Conservation (phyloP, 1,140 invertebrate species). For the Ostrea denselamellosa region DNA sequence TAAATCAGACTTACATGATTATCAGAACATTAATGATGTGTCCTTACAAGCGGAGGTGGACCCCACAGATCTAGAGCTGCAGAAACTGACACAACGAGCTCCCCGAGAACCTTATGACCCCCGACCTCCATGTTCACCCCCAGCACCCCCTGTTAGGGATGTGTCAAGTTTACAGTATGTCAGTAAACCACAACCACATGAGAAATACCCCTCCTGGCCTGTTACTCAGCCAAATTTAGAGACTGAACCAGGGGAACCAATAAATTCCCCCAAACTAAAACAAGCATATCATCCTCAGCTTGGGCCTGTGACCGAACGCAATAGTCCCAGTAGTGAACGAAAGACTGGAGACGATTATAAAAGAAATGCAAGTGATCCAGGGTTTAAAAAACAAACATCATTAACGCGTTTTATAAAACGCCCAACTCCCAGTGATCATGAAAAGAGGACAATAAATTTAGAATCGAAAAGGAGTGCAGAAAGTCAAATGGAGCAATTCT, state of each 20-base stretch:
- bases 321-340: conserved; percentile 65
- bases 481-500: conserved; percentile 69
- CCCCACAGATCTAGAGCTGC: conserved; percentile 42
- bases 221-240: conserved; percentile 70
- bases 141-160: conserved; percentile 83
- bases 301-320: conserved; percentile 58
- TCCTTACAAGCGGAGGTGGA: conserved; percentile 53
- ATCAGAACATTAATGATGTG: conserved; percentile 45
- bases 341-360: conserved; percentile 66
- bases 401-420: conserved; percentile 54
- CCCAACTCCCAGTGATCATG: conserved; percentile 43
- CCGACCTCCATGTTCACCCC: conserved; percentile 61
- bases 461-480: conserved; percentile 49
- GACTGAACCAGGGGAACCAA: conserved; percentile 56
- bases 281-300: conserved; percentile 64
- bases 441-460: conserved; percentile 40
- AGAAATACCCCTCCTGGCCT: conserved; percentile 90
- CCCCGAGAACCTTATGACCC: conserved; percentile 51
- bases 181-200: conserved; percentile 83
- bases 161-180: conserved; percentile 85
- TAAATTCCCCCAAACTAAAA: conserved; percentile 59
- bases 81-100: conserved; percentile 27
- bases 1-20: conserved; percentile 42
- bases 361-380: conserved; percentile 73
- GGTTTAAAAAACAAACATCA: conserved; percentile 80